Evolutionary conservation across 2,797 vertebrate genomes (phyloP).

Genomic region (Chelon labrosus): DNA sequence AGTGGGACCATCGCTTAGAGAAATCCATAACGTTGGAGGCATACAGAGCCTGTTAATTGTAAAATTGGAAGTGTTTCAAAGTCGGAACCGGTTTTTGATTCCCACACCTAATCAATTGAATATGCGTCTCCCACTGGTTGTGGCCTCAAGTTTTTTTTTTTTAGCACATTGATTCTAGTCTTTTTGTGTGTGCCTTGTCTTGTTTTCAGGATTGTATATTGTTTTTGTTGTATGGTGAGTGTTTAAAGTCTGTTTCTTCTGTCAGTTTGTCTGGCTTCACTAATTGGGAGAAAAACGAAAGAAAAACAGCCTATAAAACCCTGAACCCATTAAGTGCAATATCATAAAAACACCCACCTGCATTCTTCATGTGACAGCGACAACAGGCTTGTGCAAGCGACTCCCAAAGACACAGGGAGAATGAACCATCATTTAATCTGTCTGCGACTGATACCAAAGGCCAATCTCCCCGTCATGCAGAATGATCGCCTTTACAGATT

Average conservation of each 20-base stretch:
- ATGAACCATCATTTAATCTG: slow-evolving; percentile 69
- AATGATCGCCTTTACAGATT: slow-evolving; percentile 70
- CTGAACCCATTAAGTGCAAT: slow-evolving; percentile 20
- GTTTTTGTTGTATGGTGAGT: not conserved
- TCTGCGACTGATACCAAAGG: slow-evolving; percentile 64
- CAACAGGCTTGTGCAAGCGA: slow-evolving; percentile 36
- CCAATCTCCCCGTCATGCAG: slow-evolving; percentile 65
- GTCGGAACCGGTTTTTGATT: no score
- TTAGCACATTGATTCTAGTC: no score
- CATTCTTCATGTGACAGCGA: slow-evolving; percentile 29
- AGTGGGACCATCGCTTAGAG: no score
- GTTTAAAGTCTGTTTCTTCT: not conserved
- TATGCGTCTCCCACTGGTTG: no score
- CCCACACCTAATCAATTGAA: no score
- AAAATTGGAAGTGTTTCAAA: no score
- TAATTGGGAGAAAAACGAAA: not conserved
- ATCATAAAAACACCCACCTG: slow-evolving; percentile 2
- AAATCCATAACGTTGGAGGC: no score
- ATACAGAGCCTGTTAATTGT: no score
- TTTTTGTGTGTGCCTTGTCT: not conserved
- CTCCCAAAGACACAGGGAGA: slow-evolving; percentile 46
- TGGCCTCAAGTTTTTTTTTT: no score
- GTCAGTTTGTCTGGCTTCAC: not conserved
- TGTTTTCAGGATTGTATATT: no score
- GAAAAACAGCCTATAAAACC: slow-evolving; percentile 31